Evolutionary conservation across 2,888 invertebrate genomes (phyloP), one percentile per base, ranked within the genome.

Genomic region (Altica lythri): DNA sequence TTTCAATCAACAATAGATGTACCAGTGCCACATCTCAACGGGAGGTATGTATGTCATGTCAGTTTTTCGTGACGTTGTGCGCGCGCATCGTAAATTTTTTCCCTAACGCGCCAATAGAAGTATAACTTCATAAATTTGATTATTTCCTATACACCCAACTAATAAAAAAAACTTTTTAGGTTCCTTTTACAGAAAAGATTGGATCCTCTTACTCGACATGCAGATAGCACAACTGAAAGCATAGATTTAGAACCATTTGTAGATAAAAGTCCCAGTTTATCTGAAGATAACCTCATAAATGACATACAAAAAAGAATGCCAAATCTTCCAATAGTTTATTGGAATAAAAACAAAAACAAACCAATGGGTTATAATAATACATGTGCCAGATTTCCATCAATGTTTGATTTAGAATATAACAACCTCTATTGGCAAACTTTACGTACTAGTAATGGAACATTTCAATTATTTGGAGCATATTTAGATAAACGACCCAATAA

Each of bases 341-440:
- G 92, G 92, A 87, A 86, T 72, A 86, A 86, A 63, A 86, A 89
- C 72, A 89, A 88, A 71, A 88, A 89, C 72, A 89, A 89, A 75
- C 83, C 86, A 62, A 80, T 82, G 64, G 81, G 79, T 2, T 81
- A 85, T 55, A 88, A 87, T 75, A 84, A 83, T 65, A 85, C 85
- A 55, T 92, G 92, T 77, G 90, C 91, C 48, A 67, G 88, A 62
- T 92, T 91, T 74, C 95, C 95, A 0, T 90, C 87, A 54, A 86
- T 94, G 64, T 93, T 90, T 76, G 95, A 95, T 69, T 79, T 95
- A 59, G 91, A 95, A 74, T 95, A 92, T 79, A 93, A 93, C 78
- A 95, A 95, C 73, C 85, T 92, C 48, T 94, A 94, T 76, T 95
- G 95, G 95, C 95, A 95, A 78, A 90, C 89, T 42, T 73, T 93